Conservation (phyloP, 2,113 vertebrate genomes). For the Festucalex cinctus region DNA sequence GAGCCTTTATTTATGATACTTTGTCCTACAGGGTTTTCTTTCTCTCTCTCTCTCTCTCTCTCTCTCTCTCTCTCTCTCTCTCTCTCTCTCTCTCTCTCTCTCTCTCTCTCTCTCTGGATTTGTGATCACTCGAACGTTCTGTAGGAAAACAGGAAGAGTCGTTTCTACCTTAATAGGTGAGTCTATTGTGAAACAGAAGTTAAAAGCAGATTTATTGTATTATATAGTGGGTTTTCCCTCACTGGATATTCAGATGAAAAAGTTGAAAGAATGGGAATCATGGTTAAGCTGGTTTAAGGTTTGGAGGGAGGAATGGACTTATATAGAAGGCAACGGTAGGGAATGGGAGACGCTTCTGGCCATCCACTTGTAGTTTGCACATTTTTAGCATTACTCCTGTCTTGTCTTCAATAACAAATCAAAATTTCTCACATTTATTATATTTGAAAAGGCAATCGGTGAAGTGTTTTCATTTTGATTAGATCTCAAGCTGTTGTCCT, state of each 20-base stretch:
- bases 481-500: constrained; percentile 48
- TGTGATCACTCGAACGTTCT: neutral
- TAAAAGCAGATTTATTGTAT: constrained; percentile 34
- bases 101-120: neutral
- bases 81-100: neutral
- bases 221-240: constrained; percentile 23
- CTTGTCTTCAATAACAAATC: constrained; percentile 54
- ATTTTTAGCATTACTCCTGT: constrained; percentile 61
- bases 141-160: neutral
- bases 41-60: neutral
- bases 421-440: constrained; percentile 59
- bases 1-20: constrained; percentile 12
- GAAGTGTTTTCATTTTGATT: too few species aligned
- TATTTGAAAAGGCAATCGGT: constrained; percentile 61
- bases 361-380: constrained; percentile 28
- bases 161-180: neutral
- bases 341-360: constrained; percentile 46
- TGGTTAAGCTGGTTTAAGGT: constrained; percentile 23
- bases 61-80: too few species aligned
- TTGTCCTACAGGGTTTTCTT: neutral
- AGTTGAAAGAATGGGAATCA: constrained; percentile 23
- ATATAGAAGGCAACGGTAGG: constrained; percentile 19
- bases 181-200: constrained; percentile 12
- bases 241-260: constrained; percentile 29
- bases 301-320: constrained; percentile 26